These are phyloP conservation scores for Limnephilus rhombicus DNA, from an alignment of 2,888 invertebrate species.

Conservation along the genomic window DNA sequence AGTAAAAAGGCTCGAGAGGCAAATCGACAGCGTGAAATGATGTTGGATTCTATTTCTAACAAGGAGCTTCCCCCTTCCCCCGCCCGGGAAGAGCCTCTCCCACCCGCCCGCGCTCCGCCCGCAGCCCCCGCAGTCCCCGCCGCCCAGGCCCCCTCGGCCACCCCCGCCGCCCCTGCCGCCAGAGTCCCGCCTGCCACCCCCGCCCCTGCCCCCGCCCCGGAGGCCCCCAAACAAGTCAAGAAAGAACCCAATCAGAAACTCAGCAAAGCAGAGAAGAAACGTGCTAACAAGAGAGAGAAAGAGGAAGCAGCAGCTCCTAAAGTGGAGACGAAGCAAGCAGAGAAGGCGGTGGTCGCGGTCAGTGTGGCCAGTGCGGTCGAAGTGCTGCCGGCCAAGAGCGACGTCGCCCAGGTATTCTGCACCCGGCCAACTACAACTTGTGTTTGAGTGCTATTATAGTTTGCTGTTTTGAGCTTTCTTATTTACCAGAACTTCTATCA, in stretches of 20 bases:
- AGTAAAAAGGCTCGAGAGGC: slow-evolving; percentile 63
- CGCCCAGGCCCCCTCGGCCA: neutral
- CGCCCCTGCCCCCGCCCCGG: neutral
- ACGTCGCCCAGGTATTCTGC: slow-evolving; percentile 35
- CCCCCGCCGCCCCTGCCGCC: neutral
- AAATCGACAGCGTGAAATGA: slow-evolving; percentile 53
- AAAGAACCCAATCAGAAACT: slow-evolving; percentile 72
- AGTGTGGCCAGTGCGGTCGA: neutral
- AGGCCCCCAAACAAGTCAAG: slow-evolving; percentile 63
- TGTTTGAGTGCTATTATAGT: slow-evolving; percentile 2
- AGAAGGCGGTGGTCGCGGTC: neutral
- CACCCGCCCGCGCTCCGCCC: neutral
- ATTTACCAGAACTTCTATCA: slow-evolving; percentile 14
- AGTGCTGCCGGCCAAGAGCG: neutral
- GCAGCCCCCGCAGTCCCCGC: neutral
- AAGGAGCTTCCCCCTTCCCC: slow-evolving; percentile 53
- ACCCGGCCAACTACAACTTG: neutral
- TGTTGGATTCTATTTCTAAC: slow-evolving; percentile 52
- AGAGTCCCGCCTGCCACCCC: neutral
- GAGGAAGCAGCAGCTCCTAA: slow-evolving; percentile 67
- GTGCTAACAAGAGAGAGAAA: slow-evolving; percentile 59
- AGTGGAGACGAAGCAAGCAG: slow-evolving; percentile 36
- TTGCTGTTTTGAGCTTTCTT: slow-evolving; percentile 11
- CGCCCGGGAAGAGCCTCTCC: slow-evolving; percentile 20
- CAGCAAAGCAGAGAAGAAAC: slow-evolving; percentile 71